A percentile compares a stretch with the other conserved stretches of the same genome.
phyloP scores from a whole-genome alignment of 2,113 vertebrate genomes.

The Oncorhynchus kisutch region DNA sequence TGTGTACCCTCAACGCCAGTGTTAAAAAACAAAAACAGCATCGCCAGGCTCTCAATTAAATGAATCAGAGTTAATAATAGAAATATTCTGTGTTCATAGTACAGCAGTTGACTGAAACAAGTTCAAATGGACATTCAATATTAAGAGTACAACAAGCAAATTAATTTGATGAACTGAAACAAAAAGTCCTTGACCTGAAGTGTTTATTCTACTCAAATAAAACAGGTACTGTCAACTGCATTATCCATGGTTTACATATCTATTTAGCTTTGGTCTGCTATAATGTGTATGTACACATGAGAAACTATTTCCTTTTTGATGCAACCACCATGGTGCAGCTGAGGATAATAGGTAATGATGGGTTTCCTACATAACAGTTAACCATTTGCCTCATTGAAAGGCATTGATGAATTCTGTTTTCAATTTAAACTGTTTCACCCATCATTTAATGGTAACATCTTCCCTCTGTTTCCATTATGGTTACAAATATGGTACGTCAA shows the following conservation, averaged over 20 bases:
- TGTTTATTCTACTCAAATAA: neutral
- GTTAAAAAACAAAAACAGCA: neutral
- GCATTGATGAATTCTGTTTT: too few relatives aligned
- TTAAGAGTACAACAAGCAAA: too few relatives aligned
- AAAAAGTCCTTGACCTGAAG: neutral
- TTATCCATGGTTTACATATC: neutral
- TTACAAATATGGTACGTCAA: too few relatives aligned
- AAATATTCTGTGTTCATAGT: conserved; percentile 8
- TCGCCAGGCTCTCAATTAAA: neutral
- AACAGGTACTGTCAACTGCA: neutral
- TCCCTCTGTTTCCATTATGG: too few relatives aligned
- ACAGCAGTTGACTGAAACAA: neutral
- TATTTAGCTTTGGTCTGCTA: neutral
- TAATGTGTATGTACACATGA: neutral
- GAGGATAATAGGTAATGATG: too few relatives aligned
- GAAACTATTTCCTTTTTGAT: neutral
- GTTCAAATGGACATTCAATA: neutral
- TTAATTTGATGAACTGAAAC: too few relatives aligned
- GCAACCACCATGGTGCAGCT: too few relatives aligned
- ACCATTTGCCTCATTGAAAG: too few relatives aligned
- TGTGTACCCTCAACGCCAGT: neutral
- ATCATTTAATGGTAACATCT: neutral
- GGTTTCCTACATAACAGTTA: too few relatives aligned
- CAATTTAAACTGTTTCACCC: neutral
- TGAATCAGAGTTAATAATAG: neutral